Evolutionary conservation across 53 echinoderm and acorn worm species (phyloP).

Genomic region (Patiria pectinifera): DNA sequence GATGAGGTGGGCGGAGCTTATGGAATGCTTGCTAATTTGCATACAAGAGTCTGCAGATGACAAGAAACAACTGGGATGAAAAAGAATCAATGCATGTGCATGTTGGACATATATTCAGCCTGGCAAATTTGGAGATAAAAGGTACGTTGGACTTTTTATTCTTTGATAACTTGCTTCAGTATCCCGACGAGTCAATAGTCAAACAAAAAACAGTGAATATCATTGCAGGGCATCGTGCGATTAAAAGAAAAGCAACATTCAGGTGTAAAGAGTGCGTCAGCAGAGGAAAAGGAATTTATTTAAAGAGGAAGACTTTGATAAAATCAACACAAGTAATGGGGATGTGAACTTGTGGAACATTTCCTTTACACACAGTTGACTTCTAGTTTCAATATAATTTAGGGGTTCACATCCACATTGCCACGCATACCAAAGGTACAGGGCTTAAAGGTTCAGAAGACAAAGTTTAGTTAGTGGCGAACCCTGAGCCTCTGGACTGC

Average conservation of each 20-base stretch:
- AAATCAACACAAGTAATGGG: no score
- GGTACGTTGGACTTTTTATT: neutral
- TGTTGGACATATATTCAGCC: neutral
- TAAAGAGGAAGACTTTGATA: no score
- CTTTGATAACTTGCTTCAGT: neutral
- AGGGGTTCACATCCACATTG: no score
- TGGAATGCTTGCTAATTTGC: slow-evolving; percentile 68
- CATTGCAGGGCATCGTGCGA: neutral
- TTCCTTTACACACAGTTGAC: no score
- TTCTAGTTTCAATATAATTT: no score
- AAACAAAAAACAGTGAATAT: neutral
- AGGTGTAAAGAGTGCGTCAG: neutral
- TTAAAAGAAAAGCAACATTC: neutral
- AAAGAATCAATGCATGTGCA: neutral
- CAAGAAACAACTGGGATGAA: neutral
- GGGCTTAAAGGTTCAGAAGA: no score
- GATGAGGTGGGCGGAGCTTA: slow-evolving; percentile 9
- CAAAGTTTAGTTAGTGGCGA: neutral
- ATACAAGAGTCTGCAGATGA: slow-evolving; percentile 20
- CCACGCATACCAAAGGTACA: no score
- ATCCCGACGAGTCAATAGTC: neutral
- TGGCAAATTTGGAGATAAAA: neutral
- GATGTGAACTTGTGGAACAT: no score
- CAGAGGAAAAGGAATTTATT: neutral
- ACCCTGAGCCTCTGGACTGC: neutral